These are phyloP conservation scores for Pelusios castaneus DNA, from an alignment of 2,113 vertebrate genomes.

Conservation along the genomic window DNA sequence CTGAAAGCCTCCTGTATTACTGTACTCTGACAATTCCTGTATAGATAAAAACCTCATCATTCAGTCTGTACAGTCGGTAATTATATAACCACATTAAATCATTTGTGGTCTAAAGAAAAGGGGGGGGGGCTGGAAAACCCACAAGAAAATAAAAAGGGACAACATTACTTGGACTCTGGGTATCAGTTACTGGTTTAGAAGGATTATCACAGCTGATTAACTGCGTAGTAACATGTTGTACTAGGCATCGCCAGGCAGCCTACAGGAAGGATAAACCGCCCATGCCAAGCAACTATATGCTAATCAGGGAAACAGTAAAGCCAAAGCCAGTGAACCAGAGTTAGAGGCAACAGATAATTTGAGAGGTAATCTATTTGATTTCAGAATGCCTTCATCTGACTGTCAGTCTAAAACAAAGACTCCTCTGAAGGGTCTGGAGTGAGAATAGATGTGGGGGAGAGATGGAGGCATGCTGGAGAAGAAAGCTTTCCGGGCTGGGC, in stretches of 20 bases:
- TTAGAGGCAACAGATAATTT: not conserved
- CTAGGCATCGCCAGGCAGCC: conserved; percentile 41
- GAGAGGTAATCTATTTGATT: not conserved
- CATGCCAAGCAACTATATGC: conserved; percentile 9
- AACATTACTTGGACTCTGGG: not conserved
- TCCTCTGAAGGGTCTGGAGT: not conserved
- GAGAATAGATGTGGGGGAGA: not conserved
- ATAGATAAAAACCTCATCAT: not conserved
- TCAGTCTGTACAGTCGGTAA: not conserved
- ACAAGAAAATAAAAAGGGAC: not conserved
- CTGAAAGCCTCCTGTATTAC: not conserved
- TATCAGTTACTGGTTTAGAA: conserved; percentile 70
- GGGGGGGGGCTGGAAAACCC: not conserved
- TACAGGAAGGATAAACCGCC: conserved; percentile 2
- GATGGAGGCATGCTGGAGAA: not conserved
- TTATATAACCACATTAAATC: not conserved
- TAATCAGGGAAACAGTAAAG: not conserved
- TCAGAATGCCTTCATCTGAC: not conserved
- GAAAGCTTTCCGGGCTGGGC: too few species aligned
- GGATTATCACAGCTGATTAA: conserved; percentile 71
- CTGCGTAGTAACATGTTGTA: conserved; percentile 71
- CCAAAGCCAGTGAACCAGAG: not conserved
- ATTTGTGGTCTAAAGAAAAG: not conserved
- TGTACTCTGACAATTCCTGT: not conserved
- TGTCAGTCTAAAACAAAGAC: fast-evolving